Base-by-base conservation (phyloP, 1,140 invertebrate genomes). In the Panagrolaimus sp. region DNA sequence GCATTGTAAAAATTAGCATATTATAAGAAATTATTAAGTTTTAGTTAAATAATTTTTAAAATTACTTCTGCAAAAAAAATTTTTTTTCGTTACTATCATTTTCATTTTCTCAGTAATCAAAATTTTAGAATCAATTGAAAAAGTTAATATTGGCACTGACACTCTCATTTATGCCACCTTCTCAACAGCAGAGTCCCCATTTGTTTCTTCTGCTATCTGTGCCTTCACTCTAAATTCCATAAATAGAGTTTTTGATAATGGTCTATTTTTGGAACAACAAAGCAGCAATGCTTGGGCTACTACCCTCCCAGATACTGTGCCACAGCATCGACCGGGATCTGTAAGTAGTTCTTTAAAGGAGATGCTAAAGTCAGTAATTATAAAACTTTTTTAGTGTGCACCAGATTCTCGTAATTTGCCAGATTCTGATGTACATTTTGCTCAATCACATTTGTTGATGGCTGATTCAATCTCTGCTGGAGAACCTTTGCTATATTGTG, bases 121-220 rank as follows among this genome's bases (percentile, higher is more conserved):
- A n/a, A n/a, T 73, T 86, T 70, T 87, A 93, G 91, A 95, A 86
- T 90, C 90, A 73, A 89, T 93, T 81, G 91, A 92, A 86, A 90
- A 93, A 85, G 88, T 92, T 70, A 90, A 91, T 7, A 89, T 88
- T 51, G 89, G 93, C 74, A 63, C 57, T 51, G 89, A 93, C 81
- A 90, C 89, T 64, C 88, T 90, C 66, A 93, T 94, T 84, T 96
- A 96, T 83, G 93, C 91, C 13, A 91, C 92, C n/a, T 96, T 97
- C 83, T 93, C 91, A 8, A 95, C 92, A 0, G 69, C 81, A 2
- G 75, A 78, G 20, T 68, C 69, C 38, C 68, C 66, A 9, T 87
- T 96, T 61, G 90, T 90, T 87, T 92, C 92, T 1, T 94, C 92
- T 38, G 93, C 93, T 8, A 90, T 97, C 69, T 97, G 93, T 85